These are phyloP conservation scores for Lithobates pipiens DNA, from an alignment of 2,797 vertebrate species.

Conservation along the genomic window DNA sequence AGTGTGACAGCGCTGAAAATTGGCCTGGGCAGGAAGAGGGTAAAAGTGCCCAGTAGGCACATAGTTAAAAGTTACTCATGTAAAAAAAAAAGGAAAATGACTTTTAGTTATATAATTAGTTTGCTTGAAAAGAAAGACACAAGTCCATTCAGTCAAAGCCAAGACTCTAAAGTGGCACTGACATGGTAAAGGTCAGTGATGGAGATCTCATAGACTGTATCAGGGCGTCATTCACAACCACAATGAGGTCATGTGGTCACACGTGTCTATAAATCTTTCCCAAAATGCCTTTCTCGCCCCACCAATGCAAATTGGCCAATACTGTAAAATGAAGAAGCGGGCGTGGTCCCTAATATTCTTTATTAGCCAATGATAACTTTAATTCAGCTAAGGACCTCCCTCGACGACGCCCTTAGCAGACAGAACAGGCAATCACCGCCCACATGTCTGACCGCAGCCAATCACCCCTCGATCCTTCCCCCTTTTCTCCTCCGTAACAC, in stretches of 20 bases:
- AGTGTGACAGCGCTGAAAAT: too few relatives aligned
- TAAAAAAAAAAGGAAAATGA: too few relatives aligned
- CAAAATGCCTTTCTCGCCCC: neutral
- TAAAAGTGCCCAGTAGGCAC: too few relatives aligned
- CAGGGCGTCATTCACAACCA: neutral
- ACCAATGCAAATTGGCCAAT: neutral
- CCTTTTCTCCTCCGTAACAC: neutral
- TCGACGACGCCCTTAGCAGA: neutral
- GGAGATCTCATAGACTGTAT: too few relatives aligned
- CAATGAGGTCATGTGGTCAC: neutral
- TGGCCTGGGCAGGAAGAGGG: too few relatives aligned
- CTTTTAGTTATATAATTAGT: too few relatives aligned
- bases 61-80: too few relatives aligned
- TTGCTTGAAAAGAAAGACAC: too few relatives aligned
- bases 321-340: neutral
- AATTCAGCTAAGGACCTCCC: neutral
- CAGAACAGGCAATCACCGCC: neutral
- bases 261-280: constrained; percentile 32
- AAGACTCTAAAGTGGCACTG: too few relatives aligned
- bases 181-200: too few relatives aligned
- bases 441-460: constrained; percentile 7
- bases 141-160: too few relatives aligned
- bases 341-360: neutral
- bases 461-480: neutral
- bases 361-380: neutral